phyloP scores from a whole-genome alignment of 2,888 invertebrate genomes.

The Hydraecia micacea region DNA sequence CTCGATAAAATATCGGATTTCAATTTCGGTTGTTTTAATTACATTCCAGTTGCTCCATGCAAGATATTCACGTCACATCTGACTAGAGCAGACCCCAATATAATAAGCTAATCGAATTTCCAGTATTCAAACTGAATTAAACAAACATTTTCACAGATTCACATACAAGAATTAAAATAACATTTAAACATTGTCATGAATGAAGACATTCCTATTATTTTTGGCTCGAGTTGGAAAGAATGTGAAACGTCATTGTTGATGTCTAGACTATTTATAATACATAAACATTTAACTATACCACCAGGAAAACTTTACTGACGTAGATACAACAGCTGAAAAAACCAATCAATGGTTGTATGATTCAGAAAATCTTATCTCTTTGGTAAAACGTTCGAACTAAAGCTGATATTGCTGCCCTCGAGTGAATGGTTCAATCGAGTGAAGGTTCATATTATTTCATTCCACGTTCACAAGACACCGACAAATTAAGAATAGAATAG shows the following conservation, averaged over 20 bases:
- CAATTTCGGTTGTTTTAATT: background rate
- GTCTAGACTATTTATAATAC: constrained; percentile 56
- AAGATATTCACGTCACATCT: background rate
- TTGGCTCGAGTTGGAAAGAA: constrained; percentile 60
- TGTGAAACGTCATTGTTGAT: constrained; percentile 52
- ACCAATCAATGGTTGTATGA: constrained; percentile 53
- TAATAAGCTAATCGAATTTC: background rate
- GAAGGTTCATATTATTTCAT: background rate
- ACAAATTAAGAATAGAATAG: background rate
- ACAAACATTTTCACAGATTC: background rate
- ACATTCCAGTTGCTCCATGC: background rate
- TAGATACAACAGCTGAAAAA: constrained; percentile 54
- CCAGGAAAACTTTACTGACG: constrained; percentile 53
- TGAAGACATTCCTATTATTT: constrained; percentile 60
- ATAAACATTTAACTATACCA: constrained; percentile 38
- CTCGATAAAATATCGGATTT: background rate
- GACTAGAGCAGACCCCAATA: background rate
- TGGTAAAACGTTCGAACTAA: background rate
- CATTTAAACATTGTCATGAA: constrained; percentile 57
- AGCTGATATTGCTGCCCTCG: too few species aligned
- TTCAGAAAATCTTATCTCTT: constrained; percentile 35
- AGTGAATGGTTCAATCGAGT: background rate
- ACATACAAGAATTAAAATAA: background rate
- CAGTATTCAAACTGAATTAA: background rate
- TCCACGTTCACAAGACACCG: background rate